A percentile compares a stretch with the other conserved stretches of the same genome.
phyloP scores from a whole-genome alignment of 2,888 invertebrate species.

The Oscheius sp. region DNA sequence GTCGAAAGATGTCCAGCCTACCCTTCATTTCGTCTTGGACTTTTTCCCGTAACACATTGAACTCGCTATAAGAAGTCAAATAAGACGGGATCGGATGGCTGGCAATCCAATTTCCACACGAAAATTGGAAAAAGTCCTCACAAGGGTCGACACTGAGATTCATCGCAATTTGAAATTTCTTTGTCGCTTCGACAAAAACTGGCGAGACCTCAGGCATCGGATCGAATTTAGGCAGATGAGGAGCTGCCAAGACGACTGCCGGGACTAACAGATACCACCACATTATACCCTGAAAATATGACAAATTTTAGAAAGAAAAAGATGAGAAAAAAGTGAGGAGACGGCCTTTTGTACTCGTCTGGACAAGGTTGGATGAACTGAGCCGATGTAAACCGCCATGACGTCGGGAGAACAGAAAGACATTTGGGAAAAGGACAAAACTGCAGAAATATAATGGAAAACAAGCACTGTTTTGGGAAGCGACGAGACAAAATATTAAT shows the following conservation, averaged over 20 bases:
- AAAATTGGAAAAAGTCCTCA: constrained; percentile 34
- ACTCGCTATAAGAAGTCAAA: constrained; percentile 11
- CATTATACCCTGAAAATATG: background rate
- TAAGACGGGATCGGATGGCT: constrained; percentile 34
- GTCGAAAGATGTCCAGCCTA: background rate
- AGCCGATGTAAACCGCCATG: background rate
- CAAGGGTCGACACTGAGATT: constrained; percentile 35
- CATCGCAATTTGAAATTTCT: constrained; percentile 1
- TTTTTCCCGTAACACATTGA: constrained; percentile 33
- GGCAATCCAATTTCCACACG: constrained; percentile 37
- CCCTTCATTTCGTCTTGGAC: constrained; percentile 37
- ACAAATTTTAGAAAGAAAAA: background rate
- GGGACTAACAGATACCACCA: constrained; percentile 16
- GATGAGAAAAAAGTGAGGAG: background rate
- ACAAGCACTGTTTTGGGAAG: too few species aligned
- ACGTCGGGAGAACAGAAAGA: too few species aligned
- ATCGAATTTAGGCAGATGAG: constrained; percentile 14
- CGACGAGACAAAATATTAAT: too few species aligned
- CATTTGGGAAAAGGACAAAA: too few species aligned
- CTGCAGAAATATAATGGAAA: too few species aligned
- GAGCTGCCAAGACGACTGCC: constrained; percentile 26
- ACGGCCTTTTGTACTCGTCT: too few species aligned
- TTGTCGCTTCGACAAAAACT: constrained; percentile 6
- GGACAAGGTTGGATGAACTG: background rate
- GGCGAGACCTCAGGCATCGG: background rate